Evolutionary conservation across 2,113 vertebrate genomes (phyloP).

Genomic region (Myrmophylax atrothorax): DNA sequence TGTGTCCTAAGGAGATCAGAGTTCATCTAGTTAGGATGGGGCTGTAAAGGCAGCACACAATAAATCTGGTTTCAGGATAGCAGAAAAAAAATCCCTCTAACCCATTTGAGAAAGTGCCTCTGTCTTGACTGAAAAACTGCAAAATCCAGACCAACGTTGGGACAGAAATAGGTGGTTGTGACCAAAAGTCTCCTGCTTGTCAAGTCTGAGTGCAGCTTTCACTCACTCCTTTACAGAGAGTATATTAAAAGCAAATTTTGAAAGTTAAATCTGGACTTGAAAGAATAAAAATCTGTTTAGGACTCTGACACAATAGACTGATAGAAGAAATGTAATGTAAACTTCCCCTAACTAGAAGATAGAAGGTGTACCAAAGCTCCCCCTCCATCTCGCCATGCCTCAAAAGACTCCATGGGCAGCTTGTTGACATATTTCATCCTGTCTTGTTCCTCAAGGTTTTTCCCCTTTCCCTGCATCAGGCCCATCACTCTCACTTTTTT

Average conservation of each 20-base stretch:
- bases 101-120: not conserved
- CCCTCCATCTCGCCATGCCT: not conserved
- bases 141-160: not conserved
- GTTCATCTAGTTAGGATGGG: not conserved
- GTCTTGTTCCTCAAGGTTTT: not conserved
- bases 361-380: not conserved
- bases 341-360: not conserved
- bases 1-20: not conserved
- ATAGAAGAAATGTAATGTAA: not conserved
- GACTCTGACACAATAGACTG: not conserved
- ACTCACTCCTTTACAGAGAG: not conserved
- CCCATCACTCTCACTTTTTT: not conserved
- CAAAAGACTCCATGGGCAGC: not conserved
- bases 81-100: not conserved
- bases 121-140: not conserved
- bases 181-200: not conserved
- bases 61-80: not conserved
- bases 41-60: not conserved
- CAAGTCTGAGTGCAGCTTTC: not conserved
- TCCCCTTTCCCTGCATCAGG: not conserved
- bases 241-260: not conserved
- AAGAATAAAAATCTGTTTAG: not conserved
- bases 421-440: rapidly evolving
- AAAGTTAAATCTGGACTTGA: not conserved
- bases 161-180: not conserved